A percentile compares a stretch with the other conserved stretches of the same genome.
phyloP scores from a whole-genome alignment of 2,797 vertebrate genomes.

The Enteromius viviparus region DNA sequence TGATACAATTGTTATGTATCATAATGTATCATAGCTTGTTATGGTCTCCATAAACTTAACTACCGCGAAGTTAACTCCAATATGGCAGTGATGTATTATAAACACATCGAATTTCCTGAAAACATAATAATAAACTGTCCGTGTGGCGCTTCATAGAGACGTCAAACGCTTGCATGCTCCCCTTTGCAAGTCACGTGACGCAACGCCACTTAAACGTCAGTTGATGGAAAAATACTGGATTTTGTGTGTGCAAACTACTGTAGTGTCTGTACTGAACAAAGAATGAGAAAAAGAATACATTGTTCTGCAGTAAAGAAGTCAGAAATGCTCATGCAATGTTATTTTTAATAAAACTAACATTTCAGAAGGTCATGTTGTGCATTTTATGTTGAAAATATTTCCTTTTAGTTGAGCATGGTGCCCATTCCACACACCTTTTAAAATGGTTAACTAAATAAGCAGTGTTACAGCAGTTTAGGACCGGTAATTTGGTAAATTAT shows the following conservation, averaged over 20 bases:
- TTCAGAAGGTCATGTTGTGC: constrained; percentile 4
- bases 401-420: background rate
- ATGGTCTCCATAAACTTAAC: constrained; percentile 19
- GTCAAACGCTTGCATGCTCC: constrained; percentile 63
- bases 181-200: constrained; percentile 74
- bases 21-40: too few relatives aligned
- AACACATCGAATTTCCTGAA: background rate
- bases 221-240: constrained; percentile 90
- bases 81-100: background rate
- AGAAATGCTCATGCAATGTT: background rate
- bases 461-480: constrained; percentile 8
- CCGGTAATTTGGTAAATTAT: constrained; percentile 2
- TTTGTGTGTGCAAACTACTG: constrained; percentile 67
- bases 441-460: constrained; percentile 7
- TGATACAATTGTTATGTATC: constrained; percentile 34
- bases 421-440: background rate
- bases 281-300: background rate
- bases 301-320: background rate
- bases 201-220: constrained; percentile 80
- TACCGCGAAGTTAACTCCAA: background rate
- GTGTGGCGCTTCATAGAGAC: constrained; percentile 50
- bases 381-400: constrained; percentile 9
- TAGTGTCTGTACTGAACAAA: constrained; percentile 54
- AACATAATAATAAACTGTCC: constrained; percentile 16
- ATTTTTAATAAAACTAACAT: background rate